Base-by-base conservation (phyloP, 2,888 invertebrate species). In the Cerceris ruficornis region DNA sequence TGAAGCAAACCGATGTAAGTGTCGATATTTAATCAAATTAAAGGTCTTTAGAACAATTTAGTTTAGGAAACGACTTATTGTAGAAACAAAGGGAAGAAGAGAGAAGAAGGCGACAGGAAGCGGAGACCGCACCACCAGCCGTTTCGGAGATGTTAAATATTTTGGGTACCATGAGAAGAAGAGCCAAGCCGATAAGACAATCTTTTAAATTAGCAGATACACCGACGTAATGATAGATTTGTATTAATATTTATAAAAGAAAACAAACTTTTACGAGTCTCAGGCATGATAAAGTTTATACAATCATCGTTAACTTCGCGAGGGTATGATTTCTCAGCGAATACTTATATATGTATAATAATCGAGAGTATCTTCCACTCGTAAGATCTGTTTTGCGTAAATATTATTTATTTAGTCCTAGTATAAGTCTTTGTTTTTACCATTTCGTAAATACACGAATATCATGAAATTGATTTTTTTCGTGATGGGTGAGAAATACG, bases 61-160 rank as follows among this genome's bases (percentile, higher is more conserved):
- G 13, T 57, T 17, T 15, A 41, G 13, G 5, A 41, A 57, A 52
- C 13, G 14, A 17, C 71, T 58, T 15, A 54, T 83, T 71, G 39
- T 75, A 93, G 93, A 93, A 94, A 91, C 93, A 93, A 88, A 93
- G 93, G 84, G 91, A 94, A 46, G 94, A 94, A 84, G 93, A 93
- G 80, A 94, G 94, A 80, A 94, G 93, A 57, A 92, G 93, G 28
- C 94, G 94, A 69, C 95, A 95, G 72, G 95, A 94, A 78, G 95
- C 95, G 0, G 95, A 94, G 83, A 89, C 81, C 50, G 90, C 92
- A n/a, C 92, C 93, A 5, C 92, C 93, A 13, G 95, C 94, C 0
- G 94, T 95, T 28, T 94, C 94, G 89, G 95, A 96, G 89, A 95
- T 96, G 95, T 93, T 96, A 64, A 95, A 95, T 85, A 95, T 96